A percentile compares a stretch with the other conserved stretches of the same genome.
These are phyloP conservation scores for Saccopteryx leptura DNA, from an alignment of 2,113 vertebrate species.

Conservation along the genomic window DNA sequence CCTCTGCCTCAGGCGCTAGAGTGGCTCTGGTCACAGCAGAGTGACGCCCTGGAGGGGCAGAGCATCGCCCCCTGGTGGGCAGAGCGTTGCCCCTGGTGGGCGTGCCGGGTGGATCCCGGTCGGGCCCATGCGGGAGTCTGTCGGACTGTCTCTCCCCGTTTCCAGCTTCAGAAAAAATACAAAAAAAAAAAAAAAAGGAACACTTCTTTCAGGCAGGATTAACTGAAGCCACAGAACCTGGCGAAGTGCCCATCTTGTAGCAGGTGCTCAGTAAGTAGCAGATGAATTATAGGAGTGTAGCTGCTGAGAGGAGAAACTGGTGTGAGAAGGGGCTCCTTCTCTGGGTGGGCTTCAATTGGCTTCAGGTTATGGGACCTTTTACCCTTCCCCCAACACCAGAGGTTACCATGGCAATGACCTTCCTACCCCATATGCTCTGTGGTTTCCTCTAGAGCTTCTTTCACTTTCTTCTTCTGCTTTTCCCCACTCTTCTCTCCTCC, in stretches of 20 bases:
- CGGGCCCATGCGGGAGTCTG: no score
- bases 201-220: background rate
- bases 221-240: background rate
- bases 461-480: constrained; percentile 81
- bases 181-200: no score
- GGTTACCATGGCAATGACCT: constrained; percentile 52
- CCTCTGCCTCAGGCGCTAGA: no score
- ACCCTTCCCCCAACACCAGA: constrained; percentile 49
- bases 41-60: no score
- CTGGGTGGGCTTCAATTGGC: background rate
- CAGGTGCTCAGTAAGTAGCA: background rate
- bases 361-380: background rate
- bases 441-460: constrained; percentile 78
- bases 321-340: background rate
- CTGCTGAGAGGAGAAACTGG: background rate
- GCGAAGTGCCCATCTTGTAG: background rate
- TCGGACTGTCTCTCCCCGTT: no score
- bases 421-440: constrained; percentile 50
- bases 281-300: background rate
- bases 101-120: no score
- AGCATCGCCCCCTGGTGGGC: no score
- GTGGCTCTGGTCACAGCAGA: no score
- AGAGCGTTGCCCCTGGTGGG: no score
- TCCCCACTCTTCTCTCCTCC: background rate
- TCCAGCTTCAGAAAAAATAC: no score